phyloP scores from a whole-genome alignment of 2,888 invertebrate genomes.

The Ametastegia equiseti region DNA sequence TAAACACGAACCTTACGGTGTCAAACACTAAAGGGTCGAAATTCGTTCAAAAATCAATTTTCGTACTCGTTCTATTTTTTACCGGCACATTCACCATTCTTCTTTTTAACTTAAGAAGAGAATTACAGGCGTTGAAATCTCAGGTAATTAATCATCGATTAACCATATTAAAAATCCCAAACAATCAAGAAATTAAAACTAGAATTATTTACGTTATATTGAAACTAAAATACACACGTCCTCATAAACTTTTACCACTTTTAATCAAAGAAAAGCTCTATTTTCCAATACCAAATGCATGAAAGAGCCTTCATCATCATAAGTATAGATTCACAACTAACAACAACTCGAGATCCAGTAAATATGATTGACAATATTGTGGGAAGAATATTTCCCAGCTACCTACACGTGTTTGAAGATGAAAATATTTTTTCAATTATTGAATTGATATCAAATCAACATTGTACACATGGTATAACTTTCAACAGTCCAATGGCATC shows the following conservation, averaged over 20 bases:
- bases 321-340: neutral
- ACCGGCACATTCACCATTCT: constrained; percentile 59
- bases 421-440: neutral
- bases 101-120: constrained; percentile 60
- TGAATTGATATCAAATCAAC: neutral
- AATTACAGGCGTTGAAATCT: constrained; percentile 63
- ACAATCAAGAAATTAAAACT: neutral
- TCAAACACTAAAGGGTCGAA: constrained; percentile 62
- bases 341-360: neutral
- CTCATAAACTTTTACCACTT: too few species aligned
- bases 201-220: neutral
- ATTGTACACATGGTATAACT: neutral
- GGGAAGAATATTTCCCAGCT: neutral
- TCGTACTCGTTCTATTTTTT: constrained; percentile 59
- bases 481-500: neutral
- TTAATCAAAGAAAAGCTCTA: too few species aligned
- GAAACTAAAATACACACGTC: neutral
- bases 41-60: constrained; percentile 62
- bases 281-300: neutral
- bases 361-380: neutral
- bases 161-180: neutral
- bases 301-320: neutral
- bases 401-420: neutral
- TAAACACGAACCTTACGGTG: constrained; percentile 68
- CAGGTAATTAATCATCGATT: constrained; percentile 60